These are phyloP conservation scores for Reinhardtius hippoglossoides DNA, from an alignment of 2,113 vertebrate genomes.

Conservation along the genomic window DNA sequence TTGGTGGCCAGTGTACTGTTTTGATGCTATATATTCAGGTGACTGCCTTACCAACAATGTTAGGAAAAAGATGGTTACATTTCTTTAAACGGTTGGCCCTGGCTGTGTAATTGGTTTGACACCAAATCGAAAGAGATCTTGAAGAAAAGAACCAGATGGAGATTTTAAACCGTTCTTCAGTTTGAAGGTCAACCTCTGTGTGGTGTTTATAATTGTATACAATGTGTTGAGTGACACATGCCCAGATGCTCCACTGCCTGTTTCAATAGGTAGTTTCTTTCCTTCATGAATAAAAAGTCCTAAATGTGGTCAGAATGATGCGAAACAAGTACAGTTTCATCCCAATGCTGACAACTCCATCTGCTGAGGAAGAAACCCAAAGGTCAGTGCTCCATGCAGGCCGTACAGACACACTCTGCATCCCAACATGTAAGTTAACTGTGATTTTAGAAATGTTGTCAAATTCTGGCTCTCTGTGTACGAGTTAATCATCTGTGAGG, in stretches of 20 bases:
- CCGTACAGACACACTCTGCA: too few relatives aligned
- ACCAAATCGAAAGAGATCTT: conserved; percentile 14
- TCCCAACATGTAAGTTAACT: too few relatives aligned
- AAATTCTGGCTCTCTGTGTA: too few relatives aligned
- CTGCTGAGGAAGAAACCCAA: background rate
- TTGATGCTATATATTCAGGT: background rate
- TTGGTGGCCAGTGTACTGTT: background rate
- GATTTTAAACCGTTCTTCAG: background rate
- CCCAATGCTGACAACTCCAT: background rate
- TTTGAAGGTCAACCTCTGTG: background rate
- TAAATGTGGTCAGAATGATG: background rate
- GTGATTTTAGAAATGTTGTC: too few relatives aligned
- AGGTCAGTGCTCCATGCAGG: too few relatives aligned
- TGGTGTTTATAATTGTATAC: background rate
- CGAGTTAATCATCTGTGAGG: too few relatives aligned
- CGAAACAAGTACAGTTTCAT: background rate
- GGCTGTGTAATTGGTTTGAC: background rate
- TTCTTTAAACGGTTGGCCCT: background rate
- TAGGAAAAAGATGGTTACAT: too few relatives aligned
- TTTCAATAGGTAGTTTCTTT: background rate
- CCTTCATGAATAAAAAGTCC: background rate
- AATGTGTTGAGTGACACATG: background rate
- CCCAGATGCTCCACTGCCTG: background rate
- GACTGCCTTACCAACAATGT: too few relatives aligned
- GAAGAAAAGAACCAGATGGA: background rate